phyloP scores from a whole-genome alignment of 2,797 vertebrate species.

The Mastacembelus armatus region DNA sequence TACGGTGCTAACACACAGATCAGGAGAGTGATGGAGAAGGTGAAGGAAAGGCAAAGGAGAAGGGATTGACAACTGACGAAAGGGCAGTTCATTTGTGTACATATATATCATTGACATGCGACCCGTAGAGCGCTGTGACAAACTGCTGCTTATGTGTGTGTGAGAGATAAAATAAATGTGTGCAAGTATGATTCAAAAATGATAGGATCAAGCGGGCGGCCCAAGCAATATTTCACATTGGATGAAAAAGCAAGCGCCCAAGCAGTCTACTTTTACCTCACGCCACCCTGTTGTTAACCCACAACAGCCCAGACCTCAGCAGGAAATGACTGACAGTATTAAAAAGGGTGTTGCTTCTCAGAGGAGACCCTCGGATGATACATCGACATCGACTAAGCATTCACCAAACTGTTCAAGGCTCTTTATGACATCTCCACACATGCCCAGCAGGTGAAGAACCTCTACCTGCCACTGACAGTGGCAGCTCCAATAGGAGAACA shows the following conservation, averaged over 20 bases:
- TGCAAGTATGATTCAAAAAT: slow-evolving; percentile 9
- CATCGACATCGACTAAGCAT: slow-evolving; percentile 45
- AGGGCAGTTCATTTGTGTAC: not conserved
- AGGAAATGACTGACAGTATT: slow-evolving; percentile 61
- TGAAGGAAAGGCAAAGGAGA: slow-evolving; percentile 1
- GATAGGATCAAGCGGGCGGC: slow-evolving; percentile 18
- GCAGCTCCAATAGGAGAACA: slow-evolving; percentile 35
- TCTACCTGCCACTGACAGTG: slow-evolving; percentile 31
- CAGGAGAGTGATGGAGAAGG: slow-evolving; percentile 27
- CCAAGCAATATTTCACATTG: slow-evolving; percentile 34
- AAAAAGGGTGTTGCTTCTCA: slow-evolving; percentile 46
- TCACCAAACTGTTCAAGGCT: slow-evolving; percentile 36
- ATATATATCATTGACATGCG: slow-evolving; percentile 19
- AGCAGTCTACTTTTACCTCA: slow-evolving; percentile 20
- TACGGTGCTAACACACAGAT: slow-evolving; percentile 44
- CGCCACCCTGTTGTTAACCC: slow-evolving; percentile 41
- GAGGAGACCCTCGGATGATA: slow-evolving; percentile 39
- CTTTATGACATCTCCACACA: slow-evolving; percentile 44
- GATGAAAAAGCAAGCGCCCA: slow-evolving; percentile 30
- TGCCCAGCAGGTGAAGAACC: slow-evolving; percentile 64
- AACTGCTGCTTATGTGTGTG: slow-evolving; percentile 18
- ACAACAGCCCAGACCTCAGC: slow-evolving; percentile 40
- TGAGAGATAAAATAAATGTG: slow-evolving; percentile 21
- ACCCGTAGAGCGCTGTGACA: slow-evolving; percentile 17
- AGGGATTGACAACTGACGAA: slow-evolving; percentile 13